A percentile compares a stretch with the other conserved stretches of the same genome.
phyloP scores from a whole-genome alignment of 2,888 invertebrate species.

The Scaptomyza polygonia region DNA sequence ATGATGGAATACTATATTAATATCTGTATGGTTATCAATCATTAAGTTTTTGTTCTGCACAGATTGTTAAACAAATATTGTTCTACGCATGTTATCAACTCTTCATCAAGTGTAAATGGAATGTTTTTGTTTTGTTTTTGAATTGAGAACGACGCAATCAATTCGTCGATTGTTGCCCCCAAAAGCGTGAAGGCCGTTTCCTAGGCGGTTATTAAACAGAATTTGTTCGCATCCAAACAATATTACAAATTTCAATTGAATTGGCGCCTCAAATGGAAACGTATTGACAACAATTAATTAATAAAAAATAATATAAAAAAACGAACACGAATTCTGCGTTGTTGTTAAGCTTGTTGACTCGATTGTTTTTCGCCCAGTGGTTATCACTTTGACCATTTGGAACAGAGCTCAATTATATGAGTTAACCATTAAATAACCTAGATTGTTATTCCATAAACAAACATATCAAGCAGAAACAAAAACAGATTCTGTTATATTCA shows the following conservation, averaged over 20 bases:
- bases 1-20: background rate
- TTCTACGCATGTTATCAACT: conserved; percentile 7
- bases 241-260: conserved; percentile 60
- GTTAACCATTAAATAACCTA: conserved; percentile 29
- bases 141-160: conserved; percentile 44
- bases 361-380: conserved; percentile 28
- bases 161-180: conserved; percentile 47
- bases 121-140: conserved; percentile 11
- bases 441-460: conserved; percentile 25
- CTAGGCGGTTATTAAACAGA: conserved; percentile 49
- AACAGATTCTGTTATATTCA: background rate
- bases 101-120: conserved; percentile 7
- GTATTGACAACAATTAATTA: conserved; percentile 57
- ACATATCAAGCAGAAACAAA: background rate
- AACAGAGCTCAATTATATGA: conserved; percentile 51
- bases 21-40: background rate
- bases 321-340: conserved; percentile 45
- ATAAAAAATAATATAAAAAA: conserved; percentile 22
- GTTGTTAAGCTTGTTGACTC: conserved; percentile 28
- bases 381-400: conserved; percentile 45
- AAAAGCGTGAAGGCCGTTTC: conserved; percentile 58
- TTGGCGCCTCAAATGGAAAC: conserved; percentile 61
- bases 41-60: conserved; percentile 4
- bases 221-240: conserved; percentile 37
- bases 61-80: no score